A percentile compares a stretch with the other conserved stretches of the same genome.
Conservation (phyloP, 2,113 vertebrate species). For the Cinclus cinclus region DNA sequence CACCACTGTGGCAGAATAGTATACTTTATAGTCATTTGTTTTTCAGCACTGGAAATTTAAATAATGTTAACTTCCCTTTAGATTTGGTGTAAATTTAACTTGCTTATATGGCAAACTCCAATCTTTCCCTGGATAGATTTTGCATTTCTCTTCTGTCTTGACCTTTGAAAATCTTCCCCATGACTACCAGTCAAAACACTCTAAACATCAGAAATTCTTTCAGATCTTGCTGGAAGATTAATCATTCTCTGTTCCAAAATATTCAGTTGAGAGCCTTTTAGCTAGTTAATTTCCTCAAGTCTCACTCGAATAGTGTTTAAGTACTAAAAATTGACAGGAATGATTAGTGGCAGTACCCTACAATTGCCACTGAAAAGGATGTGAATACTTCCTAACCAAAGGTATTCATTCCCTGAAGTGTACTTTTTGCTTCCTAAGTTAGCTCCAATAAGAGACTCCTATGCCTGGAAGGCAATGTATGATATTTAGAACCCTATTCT, state of each 20-base stretch:
- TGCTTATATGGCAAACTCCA: background rate
- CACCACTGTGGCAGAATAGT: background rate
- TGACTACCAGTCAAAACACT: constrained; percentile 48
- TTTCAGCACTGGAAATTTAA: constrained; percentile 19
- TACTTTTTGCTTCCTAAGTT: background rate
- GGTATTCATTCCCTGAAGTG: background rate
- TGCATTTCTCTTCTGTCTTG: constrained; percentile 24
- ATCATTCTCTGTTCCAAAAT: constrained; percentile 49
- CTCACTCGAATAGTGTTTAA: background rate
- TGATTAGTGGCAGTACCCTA: background rate
- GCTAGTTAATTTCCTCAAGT: constrained; percentile 53
- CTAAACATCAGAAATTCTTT: constrained; percentile 52
- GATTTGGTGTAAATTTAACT: constrained; percentile 8
- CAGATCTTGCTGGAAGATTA: constrained; percentile 37
- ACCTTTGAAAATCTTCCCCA: constrained; percentile 58
- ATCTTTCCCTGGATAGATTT: constrained; percentile 16
- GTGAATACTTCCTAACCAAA: background rate
- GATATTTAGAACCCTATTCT: background rate
- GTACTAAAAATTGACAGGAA: constrained; percentile 42
- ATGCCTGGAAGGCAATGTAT: background rate
- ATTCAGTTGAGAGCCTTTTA: constrained; percentile 52
- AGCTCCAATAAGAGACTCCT: background rate
- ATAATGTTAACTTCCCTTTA: background rate
- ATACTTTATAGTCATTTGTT: background rate
- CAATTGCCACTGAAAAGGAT: constrained; percentile 22